Conservation (phyloP, 2,888 invertebrate species). For the Trachelus stipa region DNA sequence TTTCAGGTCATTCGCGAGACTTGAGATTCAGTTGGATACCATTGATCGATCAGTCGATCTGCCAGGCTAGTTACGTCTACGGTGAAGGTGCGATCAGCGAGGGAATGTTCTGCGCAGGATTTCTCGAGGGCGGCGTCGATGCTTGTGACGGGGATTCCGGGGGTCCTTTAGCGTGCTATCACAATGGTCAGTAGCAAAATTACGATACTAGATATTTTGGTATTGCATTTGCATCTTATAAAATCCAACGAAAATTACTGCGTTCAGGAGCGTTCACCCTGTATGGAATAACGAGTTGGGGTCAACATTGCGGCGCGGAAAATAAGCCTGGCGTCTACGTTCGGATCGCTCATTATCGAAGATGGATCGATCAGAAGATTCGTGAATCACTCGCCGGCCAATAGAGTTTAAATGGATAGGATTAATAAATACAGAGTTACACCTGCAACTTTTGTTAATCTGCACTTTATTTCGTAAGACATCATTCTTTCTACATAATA, state of each 20-base stretch:
- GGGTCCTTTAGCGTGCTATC: slow-evolving; percentile 82
- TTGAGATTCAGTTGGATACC: slow-evolving; percentile 79
- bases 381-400: slow-evolving; percentile 51
- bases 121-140: slow-evolving; percentile 79
- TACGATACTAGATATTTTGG: not conserved
- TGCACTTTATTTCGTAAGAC: slow-evolving; percentile 60
- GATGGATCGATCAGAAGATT: slow-evolving; percentile 76
- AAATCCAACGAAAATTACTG: not conserved
- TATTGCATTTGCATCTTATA: not conserved
- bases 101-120: slow-evolving; percentile 87
- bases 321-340: slow-evolving; percentile 84
- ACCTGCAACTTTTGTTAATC: slow-evolving; percentile 39
- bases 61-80: slow-evolving; percentile 76
- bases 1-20: slow-evolving; percentile 73
- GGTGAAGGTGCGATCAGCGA: slow-evolving; percentile 72
- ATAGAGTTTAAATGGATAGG: slow-evolving; percentile 31
- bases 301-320: slow-evolving; percentile 79
- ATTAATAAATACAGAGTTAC: slow-evolving; percentile 1
- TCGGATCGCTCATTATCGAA: slow-evolving; percentile 73
- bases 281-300: slow-evolving; percentile 83
- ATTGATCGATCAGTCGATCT: slow-evolving; percentile 73
- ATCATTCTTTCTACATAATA: slow-evolving; percentile 61
- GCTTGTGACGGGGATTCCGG: slow-evolving; percentile 88
- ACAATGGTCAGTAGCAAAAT: slow-evolving; percentile 67
- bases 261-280: slow-evolving; percentile 74